Base-by-base conservation (phyloP, 2,888 invertebrate species). In the Chaetogeoica ovagalla region DNA sequence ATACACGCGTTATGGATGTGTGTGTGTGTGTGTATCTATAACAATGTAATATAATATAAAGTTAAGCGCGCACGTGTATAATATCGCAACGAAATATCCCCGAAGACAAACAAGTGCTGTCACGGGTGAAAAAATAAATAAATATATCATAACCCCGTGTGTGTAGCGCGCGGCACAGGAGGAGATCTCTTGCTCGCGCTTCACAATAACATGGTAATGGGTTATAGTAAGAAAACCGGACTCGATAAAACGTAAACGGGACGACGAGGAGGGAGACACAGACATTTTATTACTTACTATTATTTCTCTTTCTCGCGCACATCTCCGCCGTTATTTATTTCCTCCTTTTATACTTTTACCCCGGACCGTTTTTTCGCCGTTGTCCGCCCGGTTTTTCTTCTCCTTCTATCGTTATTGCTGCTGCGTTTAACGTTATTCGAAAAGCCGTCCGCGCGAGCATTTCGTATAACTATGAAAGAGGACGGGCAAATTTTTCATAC, bases 41-140 rank as follows among this genome's bases (percentile, higher is more conserved):
- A 55, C 8, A 2, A 7, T 55, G 55, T 55, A 55, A 55, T 43
- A 6, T 43, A 43, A 30, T 43, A 43, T 43, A 43, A 43, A 43
- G 43, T 7, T 43, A 43, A 6, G 43, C 9, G 9, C 43, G 6
- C 9, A 9, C 11, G 19, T 55, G 19, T 55, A 11, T 55, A 4
- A 30, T 30, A 30, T 30, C 4, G 0, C 30, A 6, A 30, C 52
- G 23, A 48, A 62, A 39, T 9, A 39, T 60, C 17, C 65, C 30
- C 48, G 21, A 77, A 62, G 69, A 77, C 77, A 60, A 69, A 77
- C 69, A 62, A 69, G 60, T 21, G 9, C 77, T 69, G 77, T 77
- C 77, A 62, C 37, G 60, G 9, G 60, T 77, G 69, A 77, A 69
- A 37, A 62, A 77, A 69, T n/a, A n/a, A n/a, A n/a, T n/a, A n/a